Conservation (phyloP, 2,888 invertebrate genomes). For the Eupithecia abbreviata region DNA sequence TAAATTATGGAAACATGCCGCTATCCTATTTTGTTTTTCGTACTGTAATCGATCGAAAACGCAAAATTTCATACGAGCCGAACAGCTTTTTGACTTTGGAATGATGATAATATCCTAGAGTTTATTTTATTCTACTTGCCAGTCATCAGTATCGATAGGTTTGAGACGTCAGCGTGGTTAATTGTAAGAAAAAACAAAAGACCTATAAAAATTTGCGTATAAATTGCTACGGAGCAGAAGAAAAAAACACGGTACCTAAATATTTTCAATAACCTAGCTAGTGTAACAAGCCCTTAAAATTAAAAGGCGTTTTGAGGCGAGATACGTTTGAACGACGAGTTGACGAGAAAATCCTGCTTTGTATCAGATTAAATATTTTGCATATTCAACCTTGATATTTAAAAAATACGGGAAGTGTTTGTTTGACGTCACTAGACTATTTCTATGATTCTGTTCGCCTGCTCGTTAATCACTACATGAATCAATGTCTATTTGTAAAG, state of each 20-base stretch:
- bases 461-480: constrained; percentile 63
- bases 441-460: constrained; percentile 62
- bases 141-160: too few species aligned
- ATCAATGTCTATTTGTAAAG: constrained; percentile 74
- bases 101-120: too few species aligned
- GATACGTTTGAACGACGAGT: too few species aligned
- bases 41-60: too few species aligned
- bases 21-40: too few species aligned
- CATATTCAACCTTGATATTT: constrained; percentile 54
- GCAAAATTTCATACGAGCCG: too few species aligned
- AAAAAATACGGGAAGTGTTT: constrained; percentile 60
- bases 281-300: background rate
- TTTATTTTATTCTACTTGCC: too few species aligned
- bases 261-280: background rate
- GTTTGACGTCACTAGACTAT: constrained; percentile 75
- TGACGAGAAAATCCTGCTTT: constrained; percentile 44
- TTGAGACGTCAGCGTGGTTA: too few species aligned
- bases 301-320: background rate
- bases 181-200: too few species aligned
- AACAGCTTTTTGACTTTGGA: too few species aligned
- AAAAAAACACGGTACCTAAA: background rate
- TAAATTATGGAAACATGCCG: too few species aligned
- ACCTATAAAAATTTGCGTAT: too few species aligned
- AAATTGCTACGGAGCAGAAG: background rate
- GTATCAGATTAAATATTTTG: constrained; percentile 48